These are phyloP conservation scores for Stictonetta naevosa DNA, from an alignment of 2,113 vertebrate genomes.

Conservation along the genomic window DNA sequence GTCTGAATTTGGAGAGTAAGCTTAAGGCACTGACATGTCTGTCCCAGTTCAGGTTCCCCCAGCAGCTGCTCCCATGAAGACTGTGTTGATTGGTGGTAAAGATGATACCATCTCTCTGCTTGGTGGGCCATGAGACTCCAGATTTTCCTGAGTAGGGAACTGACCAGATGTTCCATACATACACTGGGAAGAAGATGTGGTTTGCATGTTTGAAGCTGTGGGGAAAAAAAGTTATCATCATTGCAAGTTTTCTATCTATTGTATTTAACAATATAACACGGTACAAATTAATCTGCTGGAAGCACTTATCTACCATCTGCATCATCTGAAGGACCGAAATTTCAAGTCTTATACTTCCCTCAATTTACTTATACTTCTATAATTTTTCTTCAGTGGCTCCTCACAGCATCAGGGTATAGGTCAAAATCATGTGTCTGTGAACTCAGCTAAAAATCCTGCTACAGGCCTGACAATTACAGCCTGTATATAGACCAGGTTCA, in stretches of 20 bases:
- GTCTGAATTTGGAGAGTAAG: not conserved
- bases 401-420: not conserved
- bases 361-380: not conserved
- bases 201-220: conserved; percentile 81
- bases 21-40: not conserved
- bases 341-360: not conserved
- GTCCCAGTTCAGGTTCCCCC: conserved; percentile 81
- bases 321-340: not conserved
- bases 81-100: conserved; percentile 96
- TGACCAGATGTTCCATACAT: conserved; percentile 87
- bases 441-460: not conserved
- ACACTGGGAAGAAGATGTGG: conserved; percentile 86
- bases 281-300: not conserved
- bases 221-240: not conserved
- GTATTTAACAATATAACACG: not conserved
- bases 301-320: not conserved
- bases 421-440: not conserved
- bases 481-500: not conserved
- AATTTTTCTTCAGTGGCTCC: not conserved
- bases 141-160: conserved; percentile 84
- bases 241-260: not conserved
- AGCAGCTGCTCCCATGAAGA: conserved; percentile 92
- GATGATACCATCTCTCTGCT: conserved; percentile 87
- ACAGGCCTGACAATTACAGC: not conserved
- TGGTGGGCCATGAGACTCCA: conserved; percentile 79